Percentiles rank a stretch among this genome's conserved stretches.
Evolutionary conservation across 2,113 vertebrate species (phyloP).

Genomic region (Microcebus tavaratra): DNA sequence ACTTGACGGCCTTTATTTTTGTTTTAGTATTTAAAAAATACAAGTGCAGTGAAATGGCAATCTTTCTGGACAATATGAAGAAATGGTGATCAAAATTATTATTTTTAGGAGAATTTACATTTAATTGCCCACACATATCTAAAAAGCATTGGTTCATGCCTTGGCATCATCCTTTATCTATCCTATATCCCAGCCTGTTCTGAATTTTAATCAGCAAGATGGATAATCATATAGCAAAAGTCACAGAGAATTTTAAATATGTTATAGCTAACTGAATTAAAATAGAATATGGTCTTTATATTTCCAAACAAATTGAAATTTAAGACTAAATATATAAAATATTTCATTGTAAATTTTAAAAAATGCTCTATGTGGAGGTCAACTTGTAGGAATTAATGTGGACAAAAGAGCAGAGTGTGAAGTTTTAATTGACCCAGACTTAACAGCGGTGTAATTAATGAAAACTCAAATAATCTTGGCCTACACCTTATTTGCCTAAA

Average conservation of each 20-base stretch:
- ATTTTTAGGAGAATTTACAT: slow-evolving; percentile 10
- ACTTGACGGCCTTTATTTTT: not conserved
- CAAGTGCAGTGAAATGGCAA: not conserved
- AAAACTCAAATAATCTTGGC: not conserved
- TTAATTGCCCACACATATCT: not conserved
- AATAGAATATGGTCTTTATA: not conserved
- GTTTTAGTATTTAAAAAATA: not conserved
- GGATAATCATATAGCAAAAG: not conserved
- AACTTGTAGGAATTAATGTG: not conserved
- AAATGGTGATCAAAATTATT: not conserved
- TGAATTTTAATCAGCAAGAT: not conserved
- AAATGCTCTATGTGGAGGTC: not conserved
- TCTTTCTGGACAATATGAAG: not conserved
- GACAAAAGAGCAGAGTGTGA: not conserved
- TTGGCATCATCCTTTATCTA: not conserved
- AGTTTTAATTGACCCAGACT: not conserved
- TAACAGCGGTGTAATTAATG: not conserved
- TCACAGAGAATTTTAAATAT: not conserved
- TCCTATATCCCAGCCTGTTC: not conserved
- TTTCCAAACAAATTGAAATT: slow-evolving; percentile 6
- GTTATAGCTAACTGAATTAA: not conserved
- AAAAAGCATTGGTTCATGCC: not conserved
- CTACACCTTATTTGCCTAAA: not conserved
- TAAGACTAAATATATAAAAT: not conserved
- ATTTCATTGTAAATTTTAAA: not conserved